Base-by-base conservation (phyloP, 2,797 vertebrate species). In the Discoglossus pictus region DNA sequence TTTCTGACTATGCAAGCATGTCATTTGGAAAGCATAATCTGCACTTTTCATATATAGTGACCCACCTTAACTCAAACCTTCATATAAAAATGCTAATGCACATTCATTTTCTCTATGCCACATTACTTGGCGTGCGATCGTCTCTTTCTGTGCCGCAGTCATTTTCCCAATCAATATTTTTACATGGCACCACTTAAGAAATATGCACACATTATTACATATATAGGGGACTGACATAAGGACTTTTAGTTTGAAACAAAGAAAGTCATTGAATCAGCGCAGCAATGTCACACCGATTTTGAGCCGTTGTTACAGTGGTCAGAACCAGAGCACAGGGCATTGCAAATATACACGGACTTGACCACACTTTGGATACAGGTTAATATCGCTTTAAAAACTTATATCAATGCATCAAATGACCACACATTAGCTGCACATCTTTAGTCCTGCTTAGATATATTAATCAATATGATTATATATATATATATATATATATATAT, bases 151-250 rank as follows among this genome's bases (percentile, higher is more conserved):
- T 63, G 68, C 60, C 7, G 68, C 68, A 64, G 60, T 71, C 24
- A 71, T 64, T 70, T 70, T 25, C 58, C 68, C 52, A 58, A 70
- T 70, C 60, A 63, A 70, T 70, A 63, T 58, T 71, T 64, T 64
- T 43, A 71, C 67, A 70, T 53, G 50, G 59, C 67, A 63, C 42
- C 68, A 71, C 68, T 64, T 71, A 71, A 58, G 66, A 36, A 61
- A 71, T 27, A 38, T n/a, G 20, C 17, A 10, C 34, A 35, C 61
- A 18, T 46, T 51, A 42, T 64, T 64, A 58, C 52, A 64, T 58
- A 64, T 63, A 46, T 50, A 39, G 67, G 39, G 50, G 50, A 15
- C 53, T 20, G 51, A 62, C 51, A 24, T 27, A 11, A 55, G 16
- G 42, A 69, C 51, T 54, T 69, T n/a, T 39, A 61, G 23, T 60